phyloP scores from a whole-genome alignment of 2,888 invertebrate species.

The Sarcophaga subvicina region DNA sequence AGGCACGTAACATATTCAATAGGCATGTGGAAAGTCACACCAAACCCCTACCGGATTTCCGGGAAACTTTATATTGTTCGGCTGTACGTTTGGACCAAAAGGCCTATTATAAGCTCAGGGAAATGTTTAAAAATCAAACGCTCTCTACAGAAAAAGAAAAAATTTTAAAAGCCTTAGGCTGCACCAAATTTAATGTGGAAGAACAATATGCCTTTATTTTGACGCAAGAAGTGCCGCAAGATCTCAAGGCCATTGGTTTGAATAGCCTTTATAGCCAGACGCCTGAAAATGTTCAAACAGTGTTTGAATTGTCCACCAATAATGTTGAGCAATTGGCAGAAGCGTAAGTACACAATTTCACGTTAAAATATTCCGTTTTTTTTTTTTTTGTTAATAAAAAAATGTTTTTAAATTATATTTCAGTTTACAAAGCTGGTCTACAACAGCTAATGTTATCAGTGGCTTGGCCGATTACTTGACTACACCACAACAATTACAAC shows the following conservation, averaged over 20 bases:
- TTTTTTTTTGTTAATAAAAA: neutral
- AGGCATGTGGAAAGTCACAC: neutral
- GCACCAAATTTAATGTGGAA: slow-evolving; percentile 83
- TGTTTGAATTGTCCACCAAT: slow-evolving; percentile 71
- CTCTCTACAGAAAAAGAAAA: slow-evolving; percentile 86
- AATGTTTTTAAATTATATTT: slow-evolving; percentile 1
- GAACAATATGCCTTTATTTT: slow-evolving; percentile 82
- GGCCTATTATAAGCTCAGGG: slow-evolving; percentile 85
- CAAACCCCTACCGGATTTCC: slow-evolving; percentile 73
- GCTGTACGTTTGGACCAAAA: slow-evolving; percentile 69
- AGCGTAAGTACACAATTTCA: slow-evolving; percentile 72
- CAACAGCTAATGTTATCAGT: slow-evolving; percentile 77
- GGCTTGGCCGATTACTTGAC: slow-evolving; percentile 78
- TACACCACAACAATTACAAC: slow-evolving; percentile 71
- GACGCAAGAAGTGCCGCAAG: slow-evolving; percentile 72
- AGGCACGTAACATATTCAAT: slow-evolving; percentile 80
- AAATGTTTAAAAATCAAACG: slow-evolving; percentile 83
- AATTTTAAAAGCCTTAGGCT: slow-evolving; percentile 86
- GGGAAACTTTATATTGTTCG: slow-evolving; percentile 74
- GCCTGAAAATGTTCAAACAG: slow-evolving; percentile 77
- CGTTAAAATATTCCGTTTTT: neutral
- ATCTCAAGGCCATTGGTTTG: slow-evolving; percentile 72
- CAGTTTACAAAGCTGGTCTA: slow-evolving; percentile 76
- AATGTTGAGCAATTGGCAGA: slow-evolving; percentile 69
- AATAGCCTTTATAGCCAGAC: slow-evolving; percentile 83